Evolutionary conservation across 2,888 invertebrate species (phyloP).

Genomic region (Caenorhabditis imperialis): DNA sequence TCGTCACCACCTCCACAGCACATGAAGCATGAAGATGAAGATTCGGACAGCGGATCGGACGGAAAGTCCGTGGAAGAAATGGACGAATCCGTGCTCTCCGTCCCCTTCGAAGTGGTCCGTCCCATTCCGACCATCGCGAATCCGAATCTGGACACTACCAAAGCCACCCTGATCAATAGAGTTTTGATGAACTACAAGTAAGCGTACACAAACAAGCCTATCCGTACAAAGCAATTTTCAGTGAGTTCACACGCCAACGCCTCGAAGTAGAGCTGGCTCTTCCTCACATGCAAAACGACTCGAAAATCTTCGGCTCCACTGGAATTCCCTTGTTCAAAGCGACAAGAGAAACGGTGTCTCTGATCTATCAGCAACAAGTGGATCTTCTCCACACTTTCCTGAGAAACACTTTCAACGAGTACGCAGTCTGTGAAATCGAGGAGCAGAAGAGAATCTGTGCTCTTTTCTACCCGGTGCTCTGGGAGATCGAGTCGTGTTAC

Average conservation of each 20-base stretch:
- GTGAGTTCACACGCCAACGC: slow-evolving; percentile 36
- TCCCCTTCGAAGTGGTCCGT: slow-evolving; percentile 9
- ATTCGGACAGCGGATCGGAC: slow-evolving; percentile 42
- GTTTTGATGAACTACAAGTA: slow-evolving; percentile 38
- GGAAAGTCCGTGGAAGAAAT: slow-evolving; percentile 18
- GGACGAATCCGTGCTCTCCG: slow-evolving; percentile 2
- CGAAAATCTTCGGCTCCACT: slow-evolving; percentile 23
- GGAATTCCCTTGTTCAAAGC: slow-evolving; percentile 39
- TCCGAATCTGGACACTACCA: slow-evolving; percentile 28
- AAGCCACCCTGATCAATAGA: slow-evolving; percentile 33
- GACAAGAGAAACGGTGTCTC: slow-evolving; percentile 20
- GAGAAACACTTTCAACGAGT: slow-evolving; percentile 27
- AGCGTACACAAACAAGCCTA: neutral
- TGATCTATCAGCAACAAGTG: slow-evolving; percentile 43
- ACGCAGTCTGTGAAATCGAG: slow-evolving; percentile 12
- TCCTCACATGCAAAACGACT: slow-evolving; percentile 16
- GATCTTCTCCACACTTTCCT: slow-evolving; percentile 37
- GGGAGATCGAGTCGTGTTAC: slow-evolving; percentile 50
- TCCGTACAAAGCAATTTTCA: slow-evolving; percentile 5
- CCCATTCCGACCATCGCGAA: slow-evolving; percentile 31
- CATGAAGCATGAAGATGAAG: slow-evolving; percentile 22
- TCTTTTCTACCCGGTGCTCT: slow-evolving; percentile 41
- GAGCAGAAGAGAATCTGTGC: slow-evolving; percentile 40
- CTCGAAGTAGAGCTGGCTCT: slow-evolving; percentile 34
- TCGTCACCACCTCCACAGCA: slow-evolving; percentile 1